These are phyloP conservation scores for Pagrus major DNA, from an alignment of 2,113 vertebrate species.

Conservation along the genomic window DNA sequence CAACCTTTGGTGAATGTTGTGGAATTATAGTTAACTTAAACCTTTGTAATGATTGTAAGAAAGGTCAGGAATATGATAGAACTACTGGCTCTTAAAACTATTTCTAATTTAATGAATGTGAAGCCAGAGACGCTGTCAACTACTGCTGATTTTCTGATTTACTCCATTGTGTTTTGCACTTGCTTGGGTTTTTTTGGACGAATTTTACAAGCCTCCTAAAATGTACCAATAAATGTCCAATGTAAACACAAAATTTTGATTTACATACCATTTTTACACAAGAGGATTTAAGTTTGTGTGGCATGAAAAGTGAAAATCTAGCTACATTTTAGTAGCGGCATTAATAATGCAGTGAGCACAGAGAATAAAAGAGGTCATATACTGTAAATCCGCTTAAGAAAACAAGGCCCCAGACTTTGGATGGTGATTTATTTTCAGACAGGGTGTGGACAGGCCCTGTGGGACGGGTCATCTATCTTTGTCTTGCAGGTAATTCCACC, in stretches of 20 bases:
- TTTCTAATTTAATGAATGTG: background rate
- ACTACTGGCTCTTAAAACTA: background rate
- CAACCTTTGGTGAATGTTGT: background rate
- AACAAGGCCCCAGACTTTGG: conserved; percentile 43
- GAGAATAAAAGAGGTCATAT: conserved; percentile 27
- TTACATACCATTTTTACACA: background rate
- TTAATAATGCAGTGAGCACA: conserved; percentile 20
- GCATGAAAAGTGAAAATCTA: background rate
- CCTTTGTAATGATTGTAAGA: background rate
- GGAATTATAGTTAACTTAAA: background rate
- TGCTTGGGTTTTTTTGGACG: background rate
- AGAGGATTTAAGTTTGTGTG: conserved; percentile 1
- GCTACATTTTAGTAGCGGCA: conserved; percentile 1
- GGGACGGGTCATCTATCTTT: conserved; percentile 57
- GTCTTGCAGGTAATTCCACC: conserved; percentile 38
- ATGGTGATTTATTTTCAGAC: conserved; percentile 53
- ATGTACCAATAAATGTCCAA: background rate
- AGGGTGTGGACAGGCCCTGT: conserved; percentile 29
- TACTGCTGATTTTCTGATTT: background rate
- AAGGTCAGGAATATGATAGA: background rate
- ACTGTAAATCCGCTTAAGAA: conserved; percentile 26
- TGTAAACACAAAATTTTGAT: conserved; percentile 18
- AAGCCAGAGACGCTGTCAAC: background rate
- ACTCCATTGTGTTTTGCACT: background rate
- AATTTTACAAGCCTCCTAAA: conserved; percentile 12